Evolutionary conservation across 2,888 invertebrate genomes (phyloP).

Genomic region (Gandaritis pyraliata): DNA sequence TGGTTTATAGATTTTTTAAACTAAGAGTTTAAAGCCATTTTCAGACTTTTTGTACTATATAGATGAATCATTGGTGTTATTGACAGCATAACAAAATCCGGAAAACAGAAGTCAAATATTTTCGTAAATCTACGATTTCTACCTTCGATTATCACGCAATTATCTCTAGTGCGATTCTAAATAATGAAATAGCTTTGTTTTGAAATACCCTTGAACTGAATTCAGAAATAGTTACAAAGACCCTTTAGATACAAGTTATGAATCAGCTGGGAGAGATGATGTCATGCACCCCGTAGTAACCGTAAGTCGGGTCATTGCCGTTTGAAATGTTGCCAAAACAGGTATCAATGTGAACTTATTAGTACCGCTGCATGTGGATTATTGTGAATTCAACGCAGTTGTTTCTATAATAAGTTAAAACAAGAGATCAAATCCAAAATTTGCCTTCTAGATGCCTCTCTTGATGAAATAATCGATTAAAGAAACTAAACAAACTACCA

Average conservation of each 20-base stretch:
- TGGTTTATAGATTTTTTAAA: neutral
- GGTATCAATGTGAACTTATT: constrained; percentile 25
- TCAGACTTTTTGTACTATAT: too few relatives aligned
- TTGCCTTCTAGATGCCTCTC: neutral
- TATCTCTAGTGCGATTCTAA: constrained; percentile 25
- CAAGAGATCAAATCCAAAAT: too few relatives aligned
- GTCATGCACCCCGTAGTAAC: constrained; percentile 32
- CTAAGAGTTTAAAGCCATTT: neutral
- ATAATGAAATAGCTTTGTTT: constrained; percentile 37
- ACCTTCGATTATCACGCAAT: constrained; percentile 35
- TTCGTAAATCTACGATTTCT: constrained; percentile 17
- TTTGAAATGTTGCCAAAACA: constrained; percentile 41
- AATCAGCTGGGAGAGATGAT: constrained; percentile 41
- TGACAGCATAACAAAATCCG: too few relatives aligned
- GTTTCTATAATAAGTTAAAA: neutral
- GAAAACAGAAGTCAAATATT: constrained; percentile 3
- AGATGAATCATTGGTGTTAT: too few relatives aligned
- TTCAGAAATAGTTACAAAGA: constrained; percentile 34
- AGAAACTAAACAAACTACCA: too few relatives aligned
- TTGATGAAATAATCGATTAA: too few relatives aligned
- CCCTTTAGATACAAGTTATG: constrained; percentile 38
- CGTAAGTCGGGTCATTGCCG: constrained; percentile 42
- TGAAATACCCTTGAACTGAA: constrained; percentile 38
- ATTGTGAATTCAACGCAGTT: neutral
- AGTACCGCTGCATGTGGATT: constrained; percentile 1